Conservation (phyloP, 2,797 vertebrate genomes). For the Chelonia mydas region DNA sequence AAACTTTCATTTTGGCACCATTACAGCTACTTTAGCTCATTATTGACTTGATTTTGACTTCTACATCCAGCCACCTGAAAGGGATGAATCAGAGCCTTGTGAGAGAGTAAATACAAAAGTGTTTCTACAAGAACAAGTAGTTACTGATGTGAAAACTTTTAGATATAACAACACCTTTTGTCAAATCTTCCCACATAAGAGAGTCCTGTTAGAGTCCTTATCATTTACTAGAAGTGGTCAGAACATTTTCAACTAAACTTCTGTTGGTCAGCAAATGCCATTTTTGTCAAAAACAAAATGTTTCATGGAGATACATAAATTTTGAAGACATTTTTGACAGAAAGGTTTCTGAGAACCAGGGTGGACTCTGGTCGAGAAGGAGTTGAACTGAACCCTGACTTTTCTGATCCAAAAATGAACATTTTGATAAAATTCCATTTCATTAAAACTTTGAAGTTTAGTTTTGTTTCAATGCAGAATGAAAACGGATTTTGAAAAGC, state of each 20-base stretch:
- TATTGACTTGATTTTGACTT: conserved; percentile 50
- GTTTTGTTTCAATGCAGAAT: neutral
- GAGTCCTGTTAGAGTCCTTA: neutral
- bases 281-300: conserved; percentile 16
- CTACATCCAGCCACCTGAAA: conserved; percentile 22
- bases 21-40: conserved; percentile 31
- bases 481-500: neutral
- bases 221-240: neutral
- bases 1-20: conserved; percentile 45
- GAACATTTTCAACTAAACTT: neutral
- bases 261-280: neutral
- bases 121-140: conserved; percentile 36
- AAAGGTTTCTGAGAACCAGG: conserved; percentile 1
- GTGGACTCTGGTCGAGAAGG: neutral
- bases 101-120: conserved; percentile 12
- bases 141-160: conserved; percentile 4
- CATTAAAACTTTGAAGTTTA: neutral
- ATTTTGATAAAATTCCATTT: neutral
- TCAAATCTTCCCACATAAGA: neutral
- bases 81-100: conserved; percentile 22
- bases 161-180: neutral
- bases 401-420: neutral
- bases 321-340: neutral
- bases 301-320: neutral
- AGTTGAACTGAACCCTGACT: neutral